Conservation (phyloP, 1,140 invertebrate genomes). For the Dermatophagoides farinae region DNA sequence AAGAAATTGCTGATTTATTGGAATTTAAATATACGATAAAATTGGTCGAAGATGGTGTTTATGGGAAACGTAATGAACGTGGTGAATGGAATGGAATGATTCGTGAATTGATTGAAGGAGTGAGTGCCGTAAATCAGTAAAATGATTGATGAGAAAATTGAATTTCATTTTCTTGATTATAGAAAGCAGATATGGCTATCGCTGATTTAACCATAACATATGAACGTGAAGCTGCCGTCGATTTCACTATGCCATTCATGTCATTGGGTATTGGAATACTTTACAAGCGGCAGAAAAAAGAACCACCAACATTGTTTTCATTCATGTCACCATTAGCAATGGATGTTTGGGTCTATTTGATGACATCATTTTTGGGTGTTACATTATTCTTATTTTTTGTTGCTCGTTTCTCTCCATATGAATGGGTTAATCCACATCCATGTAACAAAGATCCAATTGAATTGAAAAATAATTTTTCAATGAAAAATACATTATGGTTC, state of each 20-base stretch:
- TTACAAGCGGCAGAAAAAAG: constrained; percentile 24
- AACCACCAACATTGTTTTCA: constrained; percentile 24
- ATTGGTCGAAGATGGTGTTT: constrained; percentile 45
- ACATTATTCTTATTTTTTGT: constrained; percentile 76
- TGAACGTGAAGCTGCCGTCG: constrained; percentile 26
- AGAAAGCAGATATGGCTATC: constrained; percentile 30
- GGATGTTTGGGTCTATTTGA: constrained; percentile 85
- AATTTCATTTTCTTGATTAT: neutral
- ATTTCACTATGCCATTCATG: constrained; percentile 31
- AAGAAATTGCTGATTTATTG: constrained; percentile 31
- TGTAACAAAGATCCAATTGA: constrained; percentile 52
- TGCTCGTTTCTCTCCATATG: constrained; percentile 34
- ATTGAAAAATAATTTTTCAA: constrained; percentile 49
- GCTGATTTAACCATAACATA: constrained; percentile 30
- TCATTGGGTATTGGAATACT: constrained; percentile 28
- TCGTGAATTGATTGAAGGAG: constrained; percentile 48
- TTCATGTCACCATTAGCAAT: constrained; percentile 28
- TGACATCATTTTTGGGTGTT: constrained; percentile 75
- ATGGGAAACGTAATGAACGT: constrained; percentile 41
- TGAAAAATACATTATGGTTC: constrained; percentile 50
- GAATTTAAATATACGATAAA: constrained; percentile 72
- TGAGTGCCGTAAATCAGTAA: constrained; percentile 26
- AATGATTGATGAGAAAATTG: neutral
- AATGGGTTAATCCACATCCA: constrained; percentile 40
- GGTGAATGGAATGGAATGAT: constrained; percentile 74